Conservation (phyloP, 1,140 invertebrate species). For the Drosophila sproati region DNA sequence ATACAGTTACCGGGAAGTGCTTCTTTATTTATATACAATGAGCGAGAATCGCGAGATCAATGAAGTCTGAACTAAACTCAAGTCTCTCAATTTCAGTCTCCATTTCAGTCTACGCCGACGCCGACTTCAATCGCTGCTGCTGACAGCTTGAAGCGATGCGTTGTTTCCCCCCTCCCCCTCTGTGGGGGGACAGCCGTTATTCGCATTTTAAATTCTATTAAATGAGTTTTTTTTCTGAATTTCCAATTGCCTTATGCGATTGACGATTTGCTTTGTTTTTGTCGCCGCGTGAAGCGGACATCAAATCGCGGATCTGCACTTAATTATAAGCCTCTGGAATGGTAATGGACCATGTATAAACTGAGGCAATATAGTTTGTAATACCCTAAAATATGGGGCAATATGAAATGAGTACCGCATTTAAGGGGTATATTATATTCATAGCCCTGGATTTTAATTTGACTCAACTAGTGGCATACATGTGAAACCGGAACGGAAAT, state of each 20-base stretch:
- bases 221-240: conserved; percentile 61
- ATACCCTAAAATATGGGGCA: conserved; percentile 1
- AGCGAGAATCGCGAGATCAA: conserved; percentile 45
- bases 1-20: conserved; percentile 78
- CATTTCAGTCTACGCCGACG: conserved; percentile 32
- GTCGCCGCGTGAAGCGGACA: conserved; percentile 31
- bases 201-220: conserved; percentile 71
- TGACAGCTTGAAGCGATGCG: conserved; percentile 46
- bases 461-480: too few species aligned
- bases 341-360: neutral
- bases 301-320: conserved; percentile 23
- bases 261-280: conserved; percentile 56
- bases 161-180: conserved; percentile 38
- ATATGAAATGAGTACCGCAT: neutral
- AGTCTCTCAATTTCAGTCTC: conserved; percentile 8
- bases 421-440: neutral
- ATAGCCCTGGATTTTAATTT: too few species aligned
- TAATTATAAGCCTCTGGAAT: conserved; percentile 19
- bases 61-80: conserved; percentile 22
- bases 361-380: neutral
- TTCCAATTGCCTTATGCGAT: conserved; percentile 71
- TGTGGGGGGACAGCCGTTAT: conserved; percentile 51
- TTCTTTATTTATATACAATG: conserved; percentile 82
- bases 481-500: too few species aligned
- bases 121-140: conserved; percentile 14